phyloP scores from a whole-genome alignment of 2,113 vertebrate species.

The Zosterops borbonicus region DNA sequence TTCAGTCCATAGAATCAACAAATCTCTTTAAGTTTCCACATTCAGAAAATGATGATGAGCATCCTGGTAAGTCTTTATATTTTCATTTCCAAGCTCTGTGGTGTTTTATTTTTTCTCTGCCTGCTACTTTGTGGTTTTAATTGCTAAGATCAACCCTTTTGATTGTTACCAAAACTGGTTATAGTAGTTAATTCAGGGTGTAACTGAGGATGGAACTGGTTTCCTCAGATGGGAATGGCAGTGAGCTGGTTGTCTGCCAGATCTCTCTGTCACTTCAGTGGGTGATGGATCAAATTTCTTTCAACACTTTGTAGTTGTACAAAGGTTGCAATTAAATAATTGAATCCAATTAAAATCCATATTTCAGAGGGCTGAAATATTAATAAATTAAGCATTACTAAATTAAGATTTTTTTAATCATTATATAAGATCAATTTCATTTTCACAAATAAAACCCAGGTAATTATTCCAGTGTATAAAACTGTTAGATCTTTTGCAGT shows the following conservation, averaged over 20 bases:
- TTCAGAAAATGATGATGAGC: constrained; percentile 46
- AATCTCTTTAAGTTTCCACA: constrained; percentile 85
- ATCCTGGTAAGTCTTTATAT: constrained; percentile 79
- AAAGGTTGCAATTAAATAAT: not conserved
- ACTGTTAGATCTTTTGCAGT: not conserved
- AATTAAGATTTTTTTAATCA: not conserved
- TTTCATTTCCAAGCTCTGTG: not conserved
- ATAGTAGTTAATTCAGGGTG: not conserved
- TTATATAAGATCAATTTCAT: not conserved
- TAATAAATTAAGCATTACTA: not conserved
- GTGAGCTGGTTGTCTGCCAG: not conserved
- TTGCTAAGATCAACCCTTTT: not conserved
- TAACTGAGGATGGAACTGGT: not conserved
- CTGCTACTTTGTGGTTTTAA: not conserved
- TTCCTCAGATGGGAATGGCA: not conserved
- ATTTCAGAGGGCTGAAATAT: not conserved
- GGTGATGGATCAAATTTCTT: not conserved
- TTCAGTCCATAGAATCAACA: constrained; percentile 78
- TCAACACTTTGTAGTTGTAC: not conserved
- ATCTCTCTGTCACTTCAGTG: not conserved
- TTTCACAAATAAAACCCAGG: not conserved
- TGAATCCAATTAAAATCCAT: not conserved
- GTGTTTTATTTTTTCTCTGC: not conserved
- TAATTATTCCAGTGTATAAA: not conserved
- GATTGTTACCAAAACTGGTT: not conserved